Percentiles rank a stretch among this genome's conserved stretches.
Evolutionary conservation across 2,797 vertebrate species (phyloP).

Genomic region (Sphaeramia orbicularis): DNA sequence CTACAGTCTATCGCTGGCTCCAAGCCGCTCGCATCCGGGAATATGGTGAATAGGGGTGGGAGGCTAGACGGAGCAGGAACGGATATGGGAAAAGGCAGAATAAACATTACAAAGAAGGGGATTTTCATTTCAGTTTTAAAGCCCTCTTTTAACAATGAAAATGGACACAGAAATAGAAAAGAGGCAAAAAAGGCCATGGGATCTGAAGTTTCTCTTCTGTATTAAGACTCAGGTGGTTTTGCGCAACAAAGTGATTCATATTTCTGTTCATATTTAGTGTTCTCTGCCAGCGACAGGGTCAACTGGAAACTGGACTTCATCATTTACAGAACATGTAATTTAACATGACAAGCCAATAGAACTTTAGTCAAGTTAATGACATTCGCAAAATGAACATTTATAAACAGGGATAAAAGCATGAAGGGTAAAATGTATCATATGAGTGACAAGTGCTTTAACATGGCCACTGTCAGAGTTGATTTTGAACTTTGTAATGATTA

Average conservation of each 20-base stretch:
- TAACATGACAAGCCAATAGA: slow-evolving; percentile 31
- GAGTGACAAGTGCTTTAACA: slow-evolving; percentile 11
- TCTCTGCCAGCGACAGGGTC: slow-evolving; percentile 25
- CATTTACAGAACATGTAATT: slow-evolving; percentile 21
- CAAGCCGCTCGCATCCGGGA: slow-evolving; percentile 74
- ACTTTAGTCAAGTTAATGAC: slow-evolving; percentile 36
- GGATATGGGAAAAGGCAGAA: slow-evolving; percentile 81
- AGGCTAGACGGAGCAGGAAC: slow-evolving; percentile 66
- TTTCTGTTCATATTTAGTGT: slow-evolving; percentile 28
- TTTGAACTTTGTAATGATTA: slow-evolving; percentile 38
- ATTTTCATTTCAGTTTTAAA: slow-evolving; percentile 70
- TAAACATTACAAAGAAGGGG: slow-evolving; percentile 78
- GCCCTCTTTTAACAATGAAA: slow-evolving; percentile 37
- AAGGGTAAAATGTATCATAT: slow-evolving; percentile 27
- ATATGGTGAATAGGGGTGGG: slow-evolving; percentile 72
- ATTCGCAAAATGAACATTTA: slow-evolving; percentile 33
- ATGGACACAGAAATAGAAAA: slow-evolving; percentile 34
- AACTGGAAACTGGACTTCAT: slow-evolving; percentile 49
- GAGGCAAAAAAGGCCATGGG: slow-evolving; percentile 25
- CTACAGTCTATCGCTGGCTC: slow-evolving; percentile 75
- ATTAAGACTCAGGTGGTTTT: slow-evolving; percentile 46
- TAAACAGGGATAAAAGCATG: slow-evolving; percentile 29
- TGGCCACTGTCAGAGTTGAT: slow-evolving; percentile 16
- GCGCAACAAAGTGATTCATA: slow-evolving; percentile 43
- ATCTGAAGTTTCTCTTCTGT: slow-evolving; percentile 38